Conservation (phyloP, 2,113 vertebrate species). For the Rattus rattus region DNA sequence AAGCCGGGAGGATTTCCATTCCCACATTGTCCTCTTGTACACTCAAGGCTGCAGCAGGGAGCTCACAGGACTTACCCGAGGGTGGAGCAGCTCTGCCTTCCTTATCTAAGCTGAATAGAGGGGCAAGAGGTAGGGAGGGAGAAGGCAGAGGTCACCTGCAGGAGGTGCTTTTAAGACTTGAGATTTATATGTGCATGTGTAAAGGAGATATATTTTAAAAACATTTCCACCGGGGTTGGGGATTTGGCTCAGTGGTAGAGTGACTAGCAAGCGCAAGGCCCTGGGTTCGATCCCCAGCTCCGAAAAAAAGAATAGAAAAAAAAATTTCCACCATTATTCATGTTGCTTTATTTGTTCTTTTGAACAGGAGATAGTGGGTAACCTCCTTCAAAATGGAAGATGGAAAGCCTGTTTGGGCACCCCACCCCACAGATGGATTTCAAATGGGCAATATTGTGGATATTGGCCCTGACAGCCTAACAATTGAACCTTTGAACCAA, state of each 20-base stretch:
- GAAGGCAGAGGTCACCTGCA: too few relatives aligned
- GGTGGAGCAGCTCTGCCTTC: not conserved
- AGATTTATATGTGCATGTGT: not conserved
- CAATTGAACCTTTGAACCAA: slow-evolving; percentile 94
- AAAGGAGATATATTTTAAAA: not conserved
- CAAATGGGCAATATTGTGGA: slow-evolving; percentile 98
- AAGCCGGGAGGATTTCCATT: fast-evolving
- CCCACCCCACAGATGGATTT: slow-evolving; percentile 96
- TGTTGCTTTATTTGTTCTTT: slow-evolving; percentile 58
- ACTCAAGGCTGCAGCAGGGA: fast-evolving
- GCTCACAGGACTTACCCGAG: not conserved
- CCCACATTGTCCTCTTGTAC: fast-evolving
- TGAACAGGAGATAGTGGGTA: slow-evolving; percentile 79
- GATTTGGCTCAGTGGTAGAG: too few relatives aligned
- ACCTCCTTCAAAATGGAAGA: slow-evolving; percentile 93
- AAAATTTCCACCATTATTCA: not conserved
- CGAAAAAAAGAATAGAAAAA: too few relatives aligned
- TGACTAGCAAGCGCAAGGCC: too few relatives aligned
- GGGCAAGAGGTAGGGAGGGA: not conserved
- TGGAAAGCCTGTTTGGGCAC: slow-evolving; percentile 98
- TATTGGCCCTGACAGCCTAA: slow-evolving; percentile 95
- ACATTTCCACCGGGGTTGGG: not conserved
- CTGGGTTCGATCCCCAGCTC: too few relatives aligned
- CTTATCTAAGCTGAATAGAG: not conserved
- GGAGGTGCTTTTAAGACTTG: not conserved